Conservation (phyloP, 2,113 vertebrate species). For the Pygoscelis antarcticus region DNA sequence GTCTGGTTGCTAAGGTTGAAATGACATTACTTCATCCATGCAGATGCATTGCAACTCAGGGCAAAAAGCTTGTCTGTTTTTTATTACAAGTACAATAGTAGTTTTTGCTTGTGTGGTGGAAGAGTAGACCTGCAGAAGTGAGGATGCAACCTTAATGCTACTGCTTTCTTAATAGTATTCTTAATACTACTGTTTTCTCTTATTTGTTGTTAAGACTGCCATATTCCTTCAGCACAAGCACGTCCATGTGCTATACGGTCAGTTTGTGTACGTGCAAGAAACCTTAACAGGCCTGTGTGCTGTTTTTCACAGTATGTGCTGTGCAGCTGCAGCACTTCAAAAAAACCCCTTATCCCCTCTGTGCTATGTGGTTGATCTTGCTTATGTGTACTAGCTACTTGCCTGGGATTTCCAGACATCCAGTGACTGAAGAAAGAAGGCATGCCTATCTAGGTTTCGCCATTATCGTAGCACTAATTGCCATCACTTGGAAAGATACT, state of each 20-base stretch:
- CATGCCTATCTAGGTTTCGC: neutral
- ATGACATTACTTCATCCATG: neutral
- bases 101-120: neutral
- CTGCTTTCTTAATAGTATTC: neutral
- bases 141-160: neutral
- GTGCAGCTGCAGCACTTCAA: neutral
- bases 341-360: neutral
- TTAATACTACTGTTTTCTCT: neutral
- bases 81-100: neutral
- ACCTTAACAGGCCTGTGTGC: neutral
- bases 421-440: neutral
- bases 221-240: neutral
- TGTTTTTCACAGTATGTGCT: neutral
- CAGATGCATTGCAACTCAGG: neutral
- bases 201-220: neutral
- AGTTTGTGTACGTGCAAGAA: neutral
- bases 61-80: neutral
- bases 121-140: neutral
- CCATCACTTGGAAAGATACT: neutral
- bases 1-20: neutral
- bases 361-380: neutral
- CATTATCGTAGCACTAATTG: neutral
- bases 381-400: neutral
- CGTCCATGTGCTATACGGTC: fast-evolving
- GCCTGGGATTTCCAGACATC: neutral